Evolutionary conservation across 2,113 vertebrate genomes (phyloP), one percentile per base, ranked within the genome.

Genomic region (Etheostoma spectabile): DNA sequence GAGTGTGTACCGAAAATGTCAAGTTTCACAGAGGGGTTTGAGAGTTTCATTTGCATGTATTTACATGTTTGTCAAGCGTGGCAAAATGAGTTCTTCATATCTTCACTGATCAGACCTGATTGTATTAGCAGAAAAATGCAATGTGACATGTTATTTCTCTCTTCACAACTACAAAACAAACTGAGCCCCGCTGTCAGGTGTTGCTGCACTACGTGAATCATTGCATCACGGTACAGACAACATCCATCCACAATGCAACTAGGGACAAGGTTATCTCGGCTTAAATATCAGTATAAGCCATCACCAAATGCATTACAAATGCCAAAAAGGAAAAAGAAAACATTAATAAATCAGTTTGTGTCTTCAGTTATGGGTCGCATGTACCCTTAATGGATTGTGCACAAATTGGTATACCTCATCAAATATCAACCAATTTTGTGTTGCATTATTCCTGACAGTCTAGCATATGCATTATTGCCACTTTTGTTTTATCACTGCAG

Each of bases 51-150:
- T 74, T 84, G 75, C 82, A 89, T 83, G 11, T 21, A 78, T 91
- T 87, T 83, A 59, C 77, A 87, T 82, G 68, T 88, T 89, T 88
- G 62, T 84, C 56, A 66, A 60, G 49, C 66, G 56, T 42, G 24
- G 67, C n/a, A 51, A 82, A 80, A 86, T 70, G 10, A 64, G 42
- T 52, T 68, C 38, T 45, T 72, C 38, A 42, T 49, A 55, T 66
- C 74, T 77, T n/a, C 64, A 33, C 48, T 38, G 62, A 87, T 87
- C 73, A 68, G n/a, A 73, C 16, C 14, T 8, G 8, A 85, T 55
- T 85, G 64, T 5, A 76, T 62, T 71, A 21, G 30, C 6, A 46
- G 33, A 77, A 77, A 82, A 82, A 77, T 49, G 71, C 51, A 45
- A 51, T 21, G 55, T 16, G 55, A 59, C 6, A 1, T 33, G 62